phyloP scores from a whole-genome alignment of 2,113 vertebrate genomes.

The Motacilla alba region DNA sequence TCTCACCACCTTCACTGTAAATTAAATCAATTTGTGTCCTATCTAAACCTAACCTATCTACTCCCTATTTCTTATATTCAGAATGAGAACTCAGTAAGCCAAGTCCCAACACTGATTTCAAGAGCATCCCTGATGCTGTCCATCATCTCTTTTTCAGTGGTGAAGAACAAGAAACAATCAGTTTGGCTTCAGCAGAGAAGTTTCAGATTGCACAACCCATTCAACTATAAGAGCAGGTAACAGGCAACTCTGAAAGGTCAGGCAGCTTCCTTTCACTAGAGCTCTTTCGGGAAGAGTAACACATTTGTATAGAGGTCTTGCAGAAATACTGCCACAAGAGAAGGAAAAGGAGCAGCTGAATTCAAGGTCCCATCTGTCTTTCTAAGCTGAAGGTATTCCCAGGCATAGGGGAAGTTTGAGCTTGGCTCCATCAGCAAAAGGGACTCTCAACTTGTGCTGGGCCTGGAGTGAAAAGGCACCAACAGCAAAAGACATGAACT shows the following conservation, averaged over 20 bases:
- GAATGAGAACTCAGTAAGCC: neutral
- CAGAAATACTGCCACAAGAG: neutral
- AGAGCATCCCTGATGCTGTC: neutral
- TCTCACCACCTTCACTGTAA: neutral
- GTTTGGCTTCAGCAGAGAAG: neutral
- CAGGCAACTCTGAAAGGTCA: neutral
- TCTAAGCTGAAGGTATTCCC: neutral
- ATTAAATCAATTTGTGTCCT: neutral
- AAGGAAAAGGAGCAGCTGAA: neutral
- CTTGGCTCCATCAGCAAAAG: neutral
- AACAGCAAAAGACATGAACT: neutral
- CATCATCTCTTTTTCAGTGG: neutral
- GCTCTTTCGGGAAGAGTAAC: neutral
- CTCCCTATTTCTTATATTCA: neutral
- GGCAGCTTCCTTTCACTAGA: neutral
- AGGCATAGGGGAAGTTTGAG: neutral
- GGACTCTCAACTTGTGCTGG: neutral
- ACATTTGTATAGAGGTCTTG: neutral
- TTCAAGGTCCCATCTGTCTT: neutral
- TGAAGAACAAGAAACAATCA: neutral
- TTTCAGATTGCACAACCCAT: neutral
- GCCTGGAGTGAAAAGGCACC: neutral
- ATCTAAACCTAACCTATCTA: neutral
- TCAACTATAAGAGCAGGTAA: neutral
- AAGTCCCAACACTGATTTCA: neutral